A percentile compares a stretch with the other conserved stretches of the same genome.
These are phyloP conservation scores for Tachuris rubrigastra DNA, from an alignment of 2,113 vertebrate genomes.

Conservation along the genomic window DNA sequence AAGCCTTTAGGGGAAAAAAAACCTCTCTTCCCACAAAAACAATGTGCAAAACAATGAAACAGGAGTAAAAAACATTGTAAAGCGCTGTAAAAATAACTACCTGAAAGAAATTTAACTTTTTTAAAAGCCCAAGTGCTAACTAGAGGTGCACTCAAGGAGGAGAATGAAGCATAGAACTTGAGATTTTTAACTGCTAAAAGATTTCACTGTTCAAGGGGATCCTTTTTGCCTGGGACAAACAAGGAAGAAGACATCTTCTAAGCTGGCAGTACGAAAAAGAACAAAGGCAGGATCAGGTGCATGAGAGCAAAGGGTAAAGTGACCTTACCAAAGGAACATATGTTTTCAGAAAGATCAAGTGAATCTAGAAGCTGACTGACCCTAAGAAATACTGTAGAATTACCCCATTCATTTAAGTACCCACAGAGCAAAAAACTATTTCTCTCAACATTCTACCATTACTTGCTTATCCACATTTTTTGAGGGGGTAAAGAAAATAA, in stretches of 20 bases:
- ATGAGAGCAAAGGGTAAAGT: conserved; percentile 4
- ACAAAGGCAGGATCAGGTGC: conserved; percentile 20
- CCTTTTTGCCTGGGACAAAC: background rate
- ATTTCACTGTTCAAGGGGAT: background rate
- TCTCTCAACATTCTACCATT: background rate
- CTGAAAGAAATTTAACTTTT: background rate
- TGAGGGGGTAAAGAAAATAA: fast-evolving
- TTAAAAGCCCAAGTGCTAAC: background rate
- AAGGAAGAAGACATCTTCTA: background rate
- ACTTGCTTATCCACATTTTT: background rate
- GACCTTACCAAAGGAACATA: conserved; percentile 18
- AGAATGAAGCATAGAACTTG: background rate
- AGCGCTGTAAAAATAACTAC: background rate
- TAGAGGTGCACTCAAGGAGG: background rate
- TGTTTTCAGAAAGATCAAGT: conserved; percentile 7
- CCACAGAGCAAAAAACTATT: background rate
- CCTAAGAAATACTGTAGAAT: background rate
- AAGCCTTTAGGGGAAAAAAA: background rate
- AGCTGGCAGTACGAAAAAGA: background rate
- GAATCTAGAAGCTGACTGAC: background rate
- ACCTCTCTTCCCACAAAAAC: background rate
- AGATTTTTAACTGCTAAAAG: background rate
- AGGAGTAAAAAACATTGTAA: background rate
- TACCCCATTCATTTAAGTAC: background rate
- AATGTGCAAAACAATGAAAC: background rate